Evolutionary conservation across 2,113 vertebrate genomes (phyloP).

Genomic region (Microcebus griseorufus): DNA sequence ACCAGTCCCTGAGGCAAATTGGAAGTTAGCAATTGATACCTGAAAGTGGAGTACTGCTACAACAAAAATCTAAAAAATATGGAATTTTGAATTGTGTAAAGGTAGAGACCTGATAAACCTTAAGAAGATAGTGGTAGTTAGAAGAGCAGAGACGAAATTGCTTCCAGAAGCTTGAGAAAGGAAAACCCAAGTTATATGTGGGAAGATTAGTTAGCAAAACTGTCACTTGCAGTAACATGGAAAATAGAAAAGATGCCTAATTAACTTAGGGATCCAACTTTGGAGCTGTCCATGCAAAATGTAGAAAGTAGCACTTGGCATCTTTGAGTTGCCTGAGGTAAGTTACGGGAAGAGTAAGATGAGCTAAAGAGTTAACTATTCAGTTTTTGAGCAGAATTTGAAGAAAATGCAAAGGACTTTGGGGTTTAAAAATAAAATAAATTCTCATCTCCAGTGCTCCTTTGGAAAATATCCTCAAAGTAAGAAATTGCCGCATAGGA

Average conservation of each 20-base stretch:
- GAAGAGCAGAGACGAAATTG: not conserved
- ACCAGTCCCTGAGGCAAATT: not conserved
- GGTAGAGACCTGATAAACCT: not conserved
- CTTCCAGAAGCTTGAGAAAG: not conserved
- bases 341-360: not conserved
- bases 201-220: slow-evolving; percentile 34
- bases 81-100: not conserved
- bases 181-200: not conserved
- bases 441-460: not conserved
- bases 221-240: not conserved
- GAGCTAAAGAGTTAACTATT: not conserved
- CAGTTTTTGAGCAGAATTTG: not conserved
- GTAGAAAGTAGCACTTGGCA: not conserved
- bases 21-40: not conserved
- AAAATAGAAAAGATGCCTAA: slow-evolving; percentile 18
- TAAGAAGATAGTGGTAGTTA: not conserved
- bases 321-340: not conserved
- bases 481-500: not conserved
- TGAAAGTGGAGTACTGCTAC: not conserved
- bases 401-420: slow-evolving; percentile 37
- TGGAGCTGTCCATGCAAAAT: not conserved
- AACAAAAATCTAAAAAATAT: not conserved
- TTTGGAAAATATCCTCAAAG: slow-evolving; percentile 15
- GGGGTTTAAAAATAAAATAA: not conserved
- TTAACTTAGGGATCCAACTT: slow-evolving; percentile 11